Conservation (phyloP, 2,797 vertebrate genomes). For the Tachyglossus aculeatus region DNA sequence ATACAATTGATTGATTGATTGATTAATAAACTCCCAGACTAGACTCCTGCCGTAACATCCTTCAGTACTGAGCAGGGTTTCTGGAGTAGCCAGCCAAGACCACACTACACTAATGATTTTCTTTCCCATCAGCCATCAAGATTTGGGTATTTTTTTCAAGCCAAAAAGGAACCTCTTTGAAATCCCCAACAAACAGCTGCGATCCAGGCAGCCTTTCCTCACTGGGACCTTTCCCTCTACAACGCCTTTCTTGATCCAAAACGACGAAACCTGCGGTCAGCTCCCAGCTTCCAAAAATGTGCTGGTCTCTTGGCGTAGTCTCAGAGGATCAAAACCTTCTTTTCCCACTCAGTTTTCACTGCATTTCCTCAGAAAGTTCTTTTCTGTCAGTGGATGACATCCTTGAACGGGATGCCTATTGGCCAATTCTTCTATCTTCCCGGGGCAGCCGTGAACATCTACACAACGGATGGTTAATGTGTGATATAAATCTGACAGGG, state of each 20-base stretch:
- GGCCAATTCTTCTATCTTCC: slow-evolving; percentile 63
- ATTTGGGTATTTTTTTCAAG: no score
- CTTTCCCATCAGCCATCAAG: no score
- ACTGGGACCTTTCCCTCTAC: slow-evolving; percentile 9
- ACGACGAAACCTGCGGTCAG: no score
- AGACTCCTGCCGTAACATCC: no score
- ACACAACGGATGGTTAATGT: slow-evolving; percentile 69
- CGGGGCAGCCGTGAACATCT: slow-evolving; percentile 69
- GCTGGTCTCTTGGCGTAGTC: slow-evolving; percentile 35
- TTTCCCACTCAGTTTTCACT: slow-evolving; percentile 68
- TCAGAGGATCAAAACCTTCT: slow-evolving; percentile 41
- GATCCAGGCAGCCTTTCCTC: no score
- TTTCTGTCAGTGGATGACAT: slow-evolving; percentile 63
- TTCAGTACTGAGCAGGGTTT: no score
- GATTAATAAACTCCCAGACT: no score
- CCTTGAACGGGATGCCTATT: slow-evolving; percentile 71
- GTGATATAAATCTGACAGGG: slow-evolving; percentile 74
- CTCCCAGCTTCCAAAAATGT: slow-evolving; percentile 48
- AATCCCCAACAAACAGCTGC: no score
- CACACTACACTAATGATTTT: no score
- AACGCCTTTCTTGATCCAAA: slow-evolving; percentile 43
- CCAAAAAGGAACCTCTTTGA: no score
- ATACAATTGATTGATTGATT: no score
- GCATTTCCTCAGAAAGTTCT: slow-evolving; percentile 43
- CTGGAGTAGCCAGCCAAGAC: no score